Evolutionary conservation across 2,888 invertebrate species (phyloP), one percentile per base, ranked within the genome.

Genomic region (Ypsolopha sequella): DNA sequence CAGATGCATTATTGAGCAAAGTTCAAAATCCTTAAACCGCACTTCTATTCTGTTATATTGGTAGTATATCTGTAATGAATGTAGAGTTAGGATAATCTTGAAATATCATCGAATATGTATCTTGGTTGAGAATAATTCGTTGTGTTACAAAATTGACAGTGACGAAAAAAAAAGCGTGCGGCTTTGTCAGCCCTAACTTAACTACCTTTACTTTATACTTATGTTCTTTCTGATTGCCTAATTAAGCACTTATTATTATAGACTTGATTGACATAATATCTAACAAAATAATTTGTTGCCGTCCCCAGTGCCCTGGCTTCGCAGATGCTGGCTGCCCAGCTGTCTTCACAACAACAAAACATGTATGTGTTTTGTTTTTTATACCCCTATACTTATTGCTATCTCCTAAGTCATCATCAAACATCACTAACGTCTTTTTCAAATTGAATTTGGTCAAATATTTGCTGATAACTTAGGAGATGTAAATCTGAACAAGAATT

Each of bases 241-340:
- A 24, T 24, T 3, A 24, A 24, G 24, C 2, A 24, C 24, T n/a
- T n/a, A n/a, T n/a, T 24, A 24, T 24, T 24, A 24, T 24, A 24
- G 2, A 3, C 24, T 24, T 24, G 24, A 24, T 24, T 24, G 24
- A 24, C 24, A 24, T 24, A 24, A 24, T 34, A 48, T 79, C 80
- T 85, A 85, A 85, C 79, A 74, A 71, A 68, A 71, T 66, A 74
- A 78, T 72, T 14, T 84, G 75, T 85, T 89, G 88, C 82, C 90
- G 89, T 92, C 89, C 92, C 92, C 94, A 95, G 95, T 94, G 95
- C 95, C 93, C 95, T 95, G 91, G 95, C 95, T 92, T 93, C 95
- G 90, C 95, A 95, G 94, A 95, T 95, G 95, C 94, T 94, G 91
- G 95, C 94, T 90, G 91, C 93, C 89, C 95, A 95, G 91, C 92